These are phyloP conservation scores for Sturnus vulgaris DNA, from an alignment of 2,113 vertebrate species.

Conservation along the genomic window DNA sequence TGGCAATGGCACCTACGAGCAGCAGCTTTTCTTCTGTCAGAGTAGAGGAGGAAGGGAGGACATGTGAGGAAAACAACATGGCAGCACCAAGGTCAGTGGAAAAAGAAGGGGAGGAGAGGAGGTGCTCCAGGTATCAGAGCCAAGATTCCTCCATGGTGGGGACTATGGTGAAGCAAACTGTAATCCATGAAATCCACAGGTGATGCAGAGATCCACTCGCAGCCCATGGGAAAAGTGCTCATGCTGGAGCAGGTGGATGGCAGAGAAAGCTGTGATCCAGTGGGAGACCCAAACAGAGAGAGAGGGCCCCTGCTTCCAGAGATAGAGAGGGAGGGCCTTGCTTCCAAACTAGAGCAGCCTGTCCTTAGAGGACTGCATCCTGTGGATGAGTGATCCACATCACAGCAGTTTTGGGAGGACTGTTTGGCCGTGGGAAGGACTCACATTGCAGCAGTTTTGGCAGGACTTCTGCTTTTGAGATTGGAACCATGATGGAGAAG, in stretches of 20 bases:
- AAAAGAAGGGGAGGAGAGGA: background rate
- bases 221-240: too few species aligned
- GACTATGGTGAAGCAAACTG: background rate
- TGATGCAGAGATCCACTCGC: too few species aligned
- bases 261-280: background rate
- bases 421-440: background rate
- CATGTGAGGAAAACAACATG: background rate
- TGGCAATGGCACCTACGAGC: too few species aligned
- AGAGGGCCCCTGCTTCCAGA: background rate
- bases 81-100: background rate
- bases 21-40: too few species aligned
- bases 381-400: fast-evolving
- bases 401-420: background rate
- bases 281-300: background rate
- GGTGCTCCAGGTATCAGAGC: background rate
- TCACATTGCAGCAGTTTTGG: background rate
- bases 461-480: background rate
- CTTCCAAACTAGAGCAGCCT: background rate
- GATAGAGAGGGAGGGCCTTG: background rate
- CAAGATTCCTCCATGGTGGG: background rate
- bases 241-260: too few species aligned
- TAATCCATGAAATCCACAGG: too few species aligned
- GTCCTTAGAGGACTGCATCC: too few species aligned
- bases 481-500: background rate
- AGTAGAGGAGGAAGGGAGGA: background rate